These are phyloP conservation scores for Melieria crassipennis DNA, from an alignment of 2,888 invertebrate genomes.

Conservation along the genomic window DNA sequence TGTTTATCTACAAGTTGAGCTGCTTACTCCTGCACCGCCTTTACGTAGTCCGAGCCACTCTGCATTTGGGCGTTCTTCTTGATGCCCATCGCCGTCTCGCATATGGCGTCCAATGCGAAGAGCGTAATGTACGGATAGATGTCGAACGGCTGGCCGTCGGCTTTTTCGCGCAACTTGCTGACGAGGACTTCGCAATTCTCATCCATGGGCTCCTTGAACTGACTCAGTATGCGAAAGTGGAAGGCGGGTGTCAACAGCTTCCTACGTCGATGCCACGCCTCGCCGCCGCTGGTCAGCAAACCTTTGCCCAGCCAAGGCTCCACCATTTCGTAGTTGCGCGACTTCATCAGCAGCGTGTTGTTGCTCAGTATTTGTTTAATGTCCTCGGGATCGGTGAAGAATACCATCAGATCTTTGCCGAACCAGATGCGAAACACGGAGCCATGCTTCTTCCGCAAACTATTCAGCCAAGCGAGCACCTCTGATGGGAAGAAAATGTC, in stretches of 20 bases:
- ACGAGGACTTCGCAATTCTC: conserved; percentile 72
- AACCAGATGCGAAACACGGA: conserved; percentile 61
- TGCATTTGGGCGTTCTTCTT: conserved; percentile 76
- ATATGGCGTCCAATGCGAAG: conserved; percentile 61
- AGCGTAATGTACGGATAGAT: conserved; percentile 70
- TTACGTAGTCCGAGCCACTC: conserved; percentile 76
- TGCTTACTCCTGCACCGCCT: conserved; percentile 75
- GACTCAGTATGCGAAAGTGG: conserved; percentile 81
- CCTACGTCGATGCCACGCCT: conserved; percentile 75
- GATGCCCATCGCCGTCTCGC: conserved; percentile 84
- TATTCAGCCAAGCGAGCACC: conserved; percentile 56
- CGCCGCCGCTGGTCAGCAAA: conserved; percentile 60
- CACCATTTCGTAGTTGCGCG: conserved; percentile 53
- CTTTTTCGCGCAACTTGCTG: conserved; percentile 61
- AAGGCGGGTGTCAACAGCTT: conserved; percentile 82
- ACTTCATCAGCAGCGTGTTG: conserved; percentile 56
- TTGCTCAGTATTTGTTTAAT: conserved; percentile 54
- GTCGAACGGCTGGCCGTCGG: conserved; percentile 68
- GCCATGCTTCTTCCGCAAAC: conserved; percentile 55
- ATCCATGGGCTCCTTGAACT: conserved; percentile 78
- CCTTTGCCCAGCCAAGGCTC: conserved; percentile 62
- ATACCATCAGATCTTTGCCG: conserved; percentile 60
- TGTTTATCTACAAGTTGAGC: background rate
- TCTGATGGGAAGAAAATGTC: conserved; percentile 43
- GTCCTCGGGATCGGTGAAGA: conserved; percentile 59